These are phyloP conservation scores for Neolamprologus multifasciatus DNA, from an alignment of 2,797 vertebrate genomes.

Conservation along the genomic window DNA sequence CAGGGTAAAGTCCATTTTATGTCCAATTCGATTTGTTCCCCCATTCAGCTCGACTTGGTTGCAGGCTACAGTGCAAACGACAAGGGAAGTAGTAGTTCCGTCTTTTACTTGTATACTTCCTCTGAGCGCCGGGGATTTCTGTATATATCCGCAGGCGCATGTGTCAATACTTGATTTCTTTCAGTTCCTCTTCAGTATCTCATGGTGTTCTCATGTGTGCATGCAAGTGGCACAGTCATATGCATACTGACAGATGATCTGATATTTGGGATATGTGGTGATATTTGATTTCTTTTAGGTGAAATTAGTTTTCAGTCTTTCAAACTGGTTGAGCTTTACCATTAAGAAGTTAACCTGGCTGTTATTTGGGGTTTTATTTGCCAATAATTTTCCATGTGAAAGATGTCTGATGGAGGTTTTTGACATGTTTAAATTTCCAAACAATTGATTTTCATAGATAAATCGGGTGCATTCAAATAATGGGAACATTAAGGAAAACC, in stretches of 20 bases:
- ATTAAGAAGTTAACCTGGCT: background rate
- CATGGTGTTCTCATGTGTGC: background rate
- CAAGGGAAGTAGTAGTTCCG: slow-evolving; percentile 55
- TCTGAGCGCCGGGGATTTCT: slow-evolving; percentile 23
- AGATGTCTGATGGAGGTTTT: background rate
- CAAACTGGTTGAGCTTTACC: background rate
- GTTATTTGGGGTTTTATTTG: background rate
- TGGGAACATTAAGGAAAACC: background rate
- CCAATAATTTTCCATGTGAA: background rate
- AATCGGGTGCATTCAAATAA: background rate
- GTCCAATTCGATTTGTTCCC: background rate
- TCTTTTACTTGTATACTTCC: slow-evolving; percentile 48
- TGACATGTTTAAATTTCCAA: background rate
- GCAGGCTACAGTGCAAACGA: background rate
- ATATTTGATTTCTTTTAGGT: background rate
- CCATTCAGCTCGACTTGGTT: background rate
- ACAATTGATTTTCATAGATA: background rate
- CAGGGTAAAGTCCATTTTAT: background rate
- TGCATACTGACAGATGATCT: background rate
- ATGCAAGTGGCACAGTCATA: background rate
- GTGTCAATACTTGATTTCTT: slow-evolving; percentile 14
- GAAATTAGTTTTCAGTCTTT: background rate
- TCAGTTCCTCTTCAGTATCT: slow-evolving; percentile 27
- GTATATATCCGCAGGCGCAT: background rate
- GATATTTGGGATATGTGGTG: background rate